These are phyloP conservation scores for Taurulus bubalis DNA, from an alignment of 2,113 vertebrate species.

Conservation along the genomic window DNA sequence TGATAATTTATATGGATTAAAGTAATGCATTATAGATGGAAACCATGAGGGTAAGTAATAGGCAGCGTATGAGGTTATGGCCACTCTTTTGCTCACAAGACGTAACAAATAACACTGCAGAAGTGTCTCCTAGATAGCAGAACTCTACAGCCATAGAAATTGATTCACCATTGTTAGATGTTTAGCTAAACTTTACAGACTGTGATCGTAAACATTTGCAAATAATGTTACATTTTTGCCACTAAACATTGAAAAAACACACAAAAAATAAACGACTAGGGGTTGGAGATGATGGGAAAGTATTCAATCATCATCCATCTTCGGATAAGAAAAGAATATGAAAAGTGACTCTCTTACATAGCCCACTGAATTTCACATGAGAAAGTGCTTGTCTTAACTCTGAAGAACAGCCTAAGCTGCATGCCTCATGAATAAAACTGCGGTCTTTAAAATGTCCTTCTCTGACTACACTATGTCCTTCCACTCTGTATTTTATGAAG, in stretches of 20 bases:
- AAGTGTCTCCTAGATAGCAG: neutral
- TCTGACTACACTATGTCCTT: slow-evolving; percentile 48
- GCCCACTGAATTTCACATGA: slow-evolving; percentile 26
- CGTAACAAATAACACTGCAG: neutral
- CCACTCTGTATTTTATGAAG: slow-evolving; percentile 61
- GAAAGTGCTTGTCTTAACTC: slow-evolving; percentile 54
- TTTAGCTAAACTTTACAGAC: neutral
- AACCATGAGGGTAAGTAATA: slow-evolving; percentile 8
- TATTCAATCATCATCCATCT: slow-evolving; percentile 30
- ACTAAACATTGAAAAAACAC: neutral
- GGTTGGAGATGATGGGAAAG: slow-evolving; percentile 16
- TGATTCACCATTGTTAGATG: neutral
- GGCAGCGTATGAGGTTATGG: neutral
- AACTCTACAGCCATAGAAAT: neutral
- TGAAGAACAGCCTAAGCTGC: slow-evolving; percentile 43
- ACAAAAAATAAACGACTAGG: neutral
- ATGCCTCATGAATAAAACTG: slow-evolving; percentile 66
- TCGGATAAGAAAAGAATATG: slow-evolving; percentile 37
- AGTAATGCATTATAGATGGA: slow-evolving; percentile 28
- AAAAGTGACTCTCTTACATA: slow-evolving; percentile 36
- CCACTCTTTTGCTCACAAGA: neutral
- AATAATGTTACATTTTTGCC: neutral
- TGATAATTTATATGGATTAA: slow-evolving; percentile 10
- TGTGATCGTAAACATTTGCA: neutral
- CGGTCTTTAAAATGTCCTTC: slow-evolving; percentile 66